phyloP scores from a whole-genome alignment of 2,888 invertebrate genomes.

The Bombylius discolor region DNA sequence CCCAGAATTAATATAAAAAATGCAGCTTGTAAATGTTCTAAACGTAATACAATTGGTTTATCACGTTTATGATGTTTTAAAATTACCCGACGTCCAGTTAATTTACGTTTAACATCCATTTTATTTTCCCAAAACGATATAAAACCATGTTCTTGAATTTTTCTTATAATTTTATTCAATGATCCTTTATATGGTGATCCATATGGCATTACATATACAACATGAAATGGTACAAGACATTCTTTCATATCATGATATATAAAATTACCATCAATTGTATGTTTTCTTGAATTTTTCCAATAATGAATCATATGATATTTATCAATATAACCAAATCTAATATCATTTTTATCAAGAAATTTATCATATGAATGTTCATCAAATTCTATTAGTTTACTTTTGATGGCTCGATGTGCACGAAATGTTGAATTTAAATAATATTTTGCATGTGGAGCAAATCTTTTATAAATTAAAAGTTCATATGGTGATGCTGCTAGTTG shows the following conservation, averaged over 20 bases:
- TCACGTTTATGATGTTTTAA: background rate
- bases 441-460: slow-evolving; percentile 34
- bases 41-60: slow-evolving; percentile 16
- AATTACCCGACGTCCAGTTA: background rate
- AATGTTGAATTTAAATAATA: slow-evolving; percentile 31
- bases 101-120: background rate
- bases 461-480: slow-evolving; percentile 30
- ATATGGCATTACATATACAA: slow-evolving; percentile 43
- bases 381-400: background rate
- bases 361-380: background rate
- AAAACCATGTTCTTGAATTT: slow-evolving; percentile 42
- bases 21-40: slow-evolving; percentile 29
- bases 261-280: slow-evolving; percentile 34
- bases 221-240: slow-evolving; percentile 44
- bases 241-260: slow-evolving; percentile 39
- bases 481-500: slow-evolving; percentile 24
- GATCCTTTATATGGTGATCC: slow-evolving; percentile 44
- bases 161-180: slow-evolving; percentile 37
- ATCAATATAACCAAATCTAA: slow-evolving; percentile 39
- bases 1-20: slow-evolving; percentile 27
- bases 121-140: slow-evolving; percentile 32
- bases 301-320: slow-evolving; percentile 36
- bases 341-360: slow-evolving; percentile 28
- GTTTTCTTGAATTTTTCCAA: slow-evolving; percentile 21
- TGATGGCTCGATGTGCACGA: background rate